Evolutionary conservation across 2,113 vertebrate species (phyloP).

Genomic region (Amazona guildingii): DNA sequence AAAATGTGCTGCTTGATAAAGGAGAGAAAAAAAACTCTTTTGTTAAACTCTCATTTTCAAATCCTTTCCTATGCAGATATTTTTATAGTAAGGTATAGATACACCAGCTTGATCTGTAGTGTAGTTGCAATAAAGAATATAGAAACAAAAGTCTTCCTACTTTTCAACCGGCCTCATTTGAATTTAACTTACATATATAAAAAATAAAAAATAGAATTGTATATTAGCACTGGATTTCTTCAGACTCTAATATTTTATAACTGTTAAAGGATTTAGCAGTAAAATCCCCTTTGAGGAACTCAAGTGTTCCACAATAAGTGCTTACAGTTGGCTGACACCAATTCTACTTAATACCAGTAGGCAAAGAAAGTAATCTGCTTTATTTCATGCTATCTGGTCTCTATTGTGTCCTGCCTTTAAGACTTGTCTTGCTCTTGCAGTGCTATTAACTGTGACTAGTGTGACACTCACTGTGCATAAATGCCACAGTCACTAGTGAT

Average conservation of each 20-base stretch:
- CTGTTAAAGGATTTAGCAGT: slow-evolving; percentile 37
- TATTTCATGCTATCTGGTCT: slow-evolving; percentile 50
- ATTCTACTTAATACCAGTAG: slow-evolving; percentile 2
- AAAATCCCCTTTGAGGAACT: slow-evolving; percentile 49
- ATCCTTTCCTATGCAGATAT: neutral
- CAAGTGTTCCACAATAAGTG: slow-evolving; percentile 1
- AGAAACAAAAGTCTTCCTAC: neutral
- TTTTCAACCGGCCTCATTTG: neutral
- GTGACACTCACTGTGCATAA: neutral
- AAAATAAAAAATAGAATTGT: slow-evolving; percentile 13
- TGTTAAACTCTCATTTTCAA: neutral
- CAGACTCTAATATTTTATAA: slow-evolving; percentile 39
- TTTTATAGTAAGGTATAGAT: neutral
- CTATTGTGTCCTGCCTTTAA: slow-evolving; percentile 19
- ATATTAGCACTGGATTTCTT: slow-evolving; percentile 53
- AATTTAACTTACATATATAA: slow-evolving; percentile 18
- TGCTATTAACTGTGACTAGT: neutral
- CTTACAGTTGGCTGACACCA: slow-evolving; percentile 40
- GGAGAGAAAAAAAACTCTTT: neutral
- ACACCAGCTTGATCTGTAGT: neutral
- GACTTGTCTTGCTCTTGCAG: neutral
- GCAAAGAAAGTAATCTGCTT: slow-evolving; percentile 47
- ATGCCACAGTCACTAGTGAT: neutral
- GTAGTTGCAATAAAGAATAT: neutral
- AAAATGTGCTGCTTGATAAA: neutral